Evolutionary conservation across 2,113 vertebrate species (phyloP).

Genomic region (Bos indicus): DNA sequence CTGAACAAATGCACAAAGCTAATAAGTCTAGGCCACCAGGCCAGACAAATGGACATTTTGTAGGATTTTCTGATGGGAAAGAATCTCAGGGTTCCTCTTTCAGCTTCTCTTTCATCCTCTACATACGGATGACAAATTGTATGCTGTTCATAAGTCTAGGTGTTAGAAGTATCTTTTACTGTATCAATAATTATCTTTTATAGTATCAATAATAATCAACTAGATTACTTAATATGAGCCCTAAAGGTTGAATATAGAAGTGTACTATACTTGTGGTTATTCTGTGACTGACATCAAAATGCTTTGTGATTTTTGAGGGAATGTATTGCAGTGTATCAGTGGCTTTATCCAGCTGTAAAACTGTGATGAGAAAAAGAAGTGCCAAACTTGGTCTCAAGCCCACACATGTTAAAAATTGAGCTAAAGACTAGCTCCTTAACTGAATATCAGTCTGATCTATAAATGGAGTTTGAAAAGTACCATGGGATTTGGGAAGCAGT

Average conservation of each 20-base stretch:
- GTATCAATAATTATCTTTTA: neutral
- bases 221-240: neutral
- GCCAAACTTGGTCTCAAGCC: slow-evolving; percentile 41
- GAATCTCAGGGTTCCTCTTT: neutral
- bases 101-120: neutral
- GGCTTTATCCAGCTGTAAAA: slow-evolving; percentile 34
- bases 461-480: slow-evolving; percentile 50
- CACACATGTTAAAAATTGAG: slow-evolving; percentile 27
- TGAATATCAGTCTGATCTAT: slow-evolving; percentile 35
- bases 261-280: neutral
- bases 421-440: neutral
- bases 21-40: neutral
- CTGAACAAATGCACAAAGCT: neutral
- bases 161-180: slow-evolving; percentile 14
- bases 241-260: neutral
- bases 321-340: neutral
- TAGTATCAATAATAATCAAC: neutral
- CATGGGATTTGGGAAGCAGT: slow-evolving; percentile 43
- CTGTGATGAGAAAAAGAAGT: slow-evolving; percentile 22
- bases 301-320: neutral
- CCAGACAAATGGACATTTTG: neutral
- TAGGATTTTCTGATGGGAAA: neutral
- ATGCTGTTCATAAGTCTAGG: neutral
- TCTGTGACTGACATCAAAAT: slow-evolving; percentile 10
- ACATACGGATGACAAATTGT: neutral